A percentile compares a stretch with the other conserved stretches of the same genome.
These are phyloP conservation scores for Macrochelys suwanniensis DNA, from an alignment of 2,797 vertebrate species.

Conservation along the genomic window DNA sequence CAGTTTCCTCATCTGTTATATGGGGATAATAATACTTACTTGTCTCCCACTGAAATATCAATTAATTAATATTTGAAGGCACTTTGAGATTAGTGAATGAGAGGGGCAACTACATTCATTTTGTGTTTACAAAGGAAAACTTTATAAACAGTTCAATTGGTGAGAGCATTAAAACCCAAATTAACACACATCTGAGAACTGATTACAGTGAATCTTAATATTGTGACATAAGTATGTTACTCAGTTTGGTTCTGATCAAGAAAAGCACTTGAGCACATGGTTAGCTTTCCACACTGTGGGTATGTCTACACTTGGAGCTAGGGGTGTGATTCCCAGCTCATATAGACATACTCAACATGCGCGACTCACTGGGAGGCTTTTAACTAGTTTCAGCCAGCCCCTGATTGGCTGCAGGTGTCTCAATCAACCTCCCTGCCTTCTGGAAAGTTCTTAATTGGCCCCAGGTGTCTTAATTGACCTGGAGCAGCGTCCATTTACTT, in stretches of 20 bases:
- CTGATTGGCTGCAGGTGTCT: too few relatives aligned
- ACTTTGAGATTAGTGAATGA: slow-evolving; percentile 69
- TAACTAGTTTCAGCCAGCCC: too few relatives aligned
- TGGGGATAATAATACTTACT: slow-evolving; percentile 36
- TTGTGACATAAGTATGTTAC: not conserved
- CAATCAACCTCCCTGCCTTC: too few relatives aligned
- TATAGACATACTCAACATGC: not conserved
- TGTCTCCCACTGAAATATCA: slow-evolving; percentile 59
- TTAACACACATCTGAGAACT: slow-evolving; percentile 44
- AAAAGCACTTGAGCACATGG: not conserved
- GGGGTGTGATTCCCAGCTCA: not conserved
- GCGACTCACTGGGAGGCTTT: too few relatives aligned
- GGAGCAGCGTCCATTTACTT: too few relatives aligned
- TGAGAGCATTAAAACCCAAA: slow-evolving; percentile 27
- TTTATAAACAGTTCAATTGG: slow-evolving; percentile 4
- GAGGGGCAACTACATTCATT: slow-evolving; percentile 56
- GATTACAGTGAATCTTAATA: not conserved
- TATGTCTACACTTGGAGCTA: not conserved
- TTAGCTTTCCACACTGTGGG: not conserved
- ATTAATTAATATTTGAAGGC: slow-evolving; percentile 73
- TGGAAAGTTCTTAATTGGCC: too few relatives aligned
- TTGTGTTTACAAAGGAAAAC: slow-evolving; percentile 41
- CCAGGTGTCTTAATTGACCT: too few relatives aligned
- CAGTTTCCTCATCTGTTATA: slow-evolving; percentile 58
- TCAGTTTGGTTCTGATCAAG: slow-evolving; percentile 2